These are phyloP conservation scores for Synodontis membranacea DNA, from an alignment of 2,113 vertebrate species.

Conservation along the genomic window DNA sequence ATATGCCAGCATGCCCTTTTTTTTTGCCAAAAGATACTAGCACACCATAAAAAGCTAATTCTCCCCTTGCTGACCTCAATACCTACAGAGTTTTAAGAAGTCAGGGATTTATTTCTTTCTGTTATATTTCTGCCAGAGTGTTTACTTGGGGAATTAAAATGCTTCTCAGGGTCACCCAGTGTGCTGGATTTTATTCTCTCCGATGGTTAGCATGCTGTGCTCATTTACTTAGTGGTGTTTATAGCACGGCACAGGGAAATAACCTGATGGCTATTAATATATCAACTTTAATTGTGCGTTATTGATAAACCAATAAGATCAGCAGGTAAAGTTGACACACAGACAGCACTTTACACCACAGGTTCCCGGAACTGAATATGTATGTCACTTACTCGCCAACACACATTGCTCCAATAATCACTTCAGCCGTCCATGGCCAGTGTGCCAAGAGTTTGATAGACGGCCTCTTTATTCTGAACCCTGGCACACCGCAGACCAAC, in stretches of 20 bases:
- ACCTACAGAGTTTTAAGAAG: neutral
- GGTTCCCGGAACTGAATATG: neutral
- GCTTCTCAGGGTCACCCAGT: conserved; percentile 25
- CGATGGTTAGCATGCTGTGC: neutral
- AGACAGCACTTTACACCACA: neutral
- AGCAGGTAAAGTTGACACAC: neutral
- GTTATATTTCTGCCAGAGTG: neutral
- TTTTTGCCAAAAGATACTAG: neutral
- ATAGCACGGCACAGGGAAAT: neutral
- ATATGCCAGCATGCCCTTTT: neutral
- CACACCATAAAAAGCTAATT: neutral
- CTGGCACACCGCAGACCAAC: neutral
- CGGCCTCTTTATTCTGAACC: neutral
- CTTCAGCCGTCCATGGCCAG: neutral
- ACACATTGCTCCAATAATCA: neutral
- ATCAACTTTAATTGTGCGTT: no score
- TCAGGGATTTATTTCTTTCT: neutral
- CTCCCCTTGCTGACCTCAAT: neutral
- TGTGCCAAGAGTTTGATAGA: conserved; percentile 9
- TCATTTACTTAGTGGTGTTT: neutral
- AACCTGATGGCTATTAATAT: no score
- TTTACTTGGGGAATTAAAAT: conserved; percentile 17
- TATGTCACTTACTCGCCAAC: neutral
- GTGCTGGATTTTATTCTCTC: conserved; percentile 2
- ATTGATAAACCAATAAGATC: neutral